Conservation (phyloP, 2,888 invertebrate genomes). For the Heliconius cydno region DNA sequence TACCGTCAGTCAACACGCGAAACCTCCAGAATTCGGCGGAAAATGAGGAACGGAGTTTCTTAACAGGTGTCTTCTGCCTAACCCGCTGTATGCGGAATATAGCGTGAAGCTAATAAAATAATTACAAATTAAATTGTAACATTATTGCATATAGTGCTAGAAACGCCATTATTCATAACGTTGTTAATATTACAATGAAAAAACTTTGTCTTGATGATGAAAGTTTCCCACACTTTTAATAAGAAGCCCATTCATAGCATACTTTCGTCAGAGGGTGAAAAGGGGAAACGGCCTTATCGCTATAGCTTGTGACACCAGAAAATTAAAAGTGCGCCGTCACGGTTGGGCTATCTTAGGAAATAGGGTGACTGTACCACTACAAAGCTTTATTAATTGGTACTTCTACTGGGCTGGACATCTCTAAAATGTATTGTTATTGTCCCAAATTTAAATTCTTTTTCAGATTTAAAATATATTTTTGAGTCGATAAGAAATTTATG, state of each 20-base stretch:
- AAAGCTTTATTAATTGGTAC: constrained; percentile 78
- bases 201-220: constrained; percentile 67
- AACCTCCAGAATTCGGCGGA: too few species aligned
- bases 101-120: too few species aligned
- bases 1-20: too few species aligned
- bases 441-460: constrained; percentile 22
- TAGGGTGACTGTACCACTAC: constrained; percentile 74
- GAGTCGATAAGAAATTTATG: not conserved
- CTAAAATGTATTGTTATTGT: constrained; percentile 33
- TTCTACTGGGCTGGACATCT: constrained; percentile 54
- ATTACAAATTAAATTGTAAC: constrained; percentile 5
- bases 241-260: constrained; percentile 77
- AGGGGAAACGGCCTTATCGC: constrained; percentile 72
- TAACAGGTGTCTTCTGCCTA: too few species aligned
- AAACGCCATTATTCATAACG: constrained; percentile 51
- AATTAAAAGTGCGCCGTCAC: constrained; percentile 79
- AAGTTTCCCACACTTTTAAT: constrained; percentile 77
- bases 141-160: constrained; percentile 26
- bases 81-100: too few species aligned
- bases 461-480: constrained; percentile 6
- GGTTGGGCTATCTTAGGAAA: constrained; percentile 72
- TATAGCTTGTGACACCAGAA: constrained; percentile 78
- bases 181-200: constrained; percentile 62
- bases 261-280: constrained; percentile 62
- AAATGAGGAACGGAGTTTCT: too few species aligned